Conservation (phyloP, 2,888 invertebrate species). For the Alsophila aescularia region DNA sequence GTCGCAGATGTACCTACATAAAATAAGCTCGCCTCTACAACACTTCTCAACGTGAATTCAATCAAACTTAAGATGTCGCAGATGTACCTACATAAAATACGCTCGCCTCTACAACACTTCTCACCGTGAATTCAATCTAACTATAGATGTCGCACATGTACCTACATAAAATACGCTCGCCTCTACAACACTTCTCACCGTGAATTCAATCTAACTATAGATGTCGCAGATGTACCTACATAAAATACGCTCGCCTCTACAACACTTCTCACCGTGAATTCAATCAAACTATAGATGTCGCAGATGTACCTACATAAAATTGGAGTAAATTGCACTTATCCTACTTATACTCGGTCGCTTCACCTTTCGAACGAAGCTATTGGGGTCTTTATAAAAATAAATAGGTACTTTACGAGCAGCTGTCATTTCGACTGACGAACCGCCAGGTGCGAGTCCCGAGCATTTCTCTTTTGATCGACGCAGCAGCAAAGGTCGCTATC, state of each 20-base stretch:
- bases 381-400: constrained; percentile 36
- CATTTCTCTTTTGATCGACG: constrained; percentile 31
- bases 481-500: constrained; percentile 22
- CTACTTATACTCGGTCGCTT: constrained; percentile 9
- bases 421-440: constrained; percentile 47
- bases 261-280: too few relatives aligned
- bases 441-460: constrained; percentile 53
- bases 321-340: constrained; percentile 8
- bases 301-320: constrained; percentile 7
- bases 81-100: too few relatives aligned
- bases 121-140: too few relatives aligned
- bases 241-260: neutral
- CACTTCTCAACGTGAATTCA: too few relatives aligned
- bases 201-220: neutral
- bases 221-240: constrained; percentile 15
- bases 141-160: too few relatives aligned
- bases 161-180: too few relatives aligned
- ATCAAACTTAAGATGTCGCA: too few relatives aligned
- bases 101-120: too few relatives aligned
- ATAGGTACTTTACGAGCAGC: constrained; percentile 53
- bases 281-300: neutral
- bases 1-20: too few relatives aligned
- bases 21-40: too few relatives aligned
- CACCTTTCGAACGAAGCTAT: constrained; percentile 26
- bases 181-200: too few relatives aligned